phyloP scores from a whole-genome alignment of 1,140 invertebrate species.

The Parapsyche elsis region DNA sequence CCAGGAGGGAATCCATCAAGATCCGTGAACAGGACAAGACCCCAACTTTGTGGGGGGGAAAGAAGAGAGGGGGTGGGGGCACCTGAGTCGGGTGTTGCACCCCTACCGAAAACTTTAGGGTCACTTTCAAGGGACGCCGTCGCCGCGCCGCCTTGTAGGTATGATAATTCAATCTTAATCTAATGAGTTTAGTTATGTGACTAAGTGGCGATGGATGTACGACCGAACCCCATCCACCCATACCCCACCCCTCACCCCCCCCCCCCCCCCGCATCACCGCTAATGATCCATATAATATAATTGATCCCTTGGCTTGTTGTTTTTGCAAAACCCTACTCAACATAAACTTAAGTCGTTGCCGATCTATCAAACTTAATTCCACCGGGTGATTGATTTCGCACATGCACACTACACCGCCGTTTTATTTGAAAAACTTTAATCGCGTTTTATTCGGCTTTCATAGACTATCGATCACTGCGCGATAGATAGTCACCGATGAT shows the following conservation, averaged over 20 bases:
- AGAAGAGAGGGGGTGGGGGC: background rate
- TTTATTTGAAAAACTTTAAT: too few relatives aligned
- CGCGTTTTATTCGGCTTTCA: too few relatives aligned
- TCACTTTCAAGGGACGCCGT: constrained; percentile 51
- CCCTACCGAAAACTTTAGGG: constrained; percentile 52
- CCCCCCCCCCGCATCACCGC: background rate
- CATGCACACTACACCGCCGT: background rate
- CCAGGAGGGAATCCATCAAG: constrained; percentile 13
- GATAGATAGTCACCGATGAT: too few relatives aligned
- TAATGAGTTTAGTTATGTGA: constrained; percentile 56
- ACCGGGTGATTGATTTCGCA: constrained; percentile 11
- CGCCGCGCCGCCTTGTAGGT: constrained; percentile 39
- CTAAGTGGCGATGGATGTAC: constrained; percentile 50
- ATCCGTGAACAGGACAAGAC: constrained; percentile 7
- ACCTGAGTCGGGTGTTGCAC: constrained; percentile 9
- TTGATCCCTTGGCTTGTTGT: constrained; percentile 32
- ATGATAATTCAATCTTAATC: constrained; percentile 57
- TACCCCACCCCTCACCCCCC: background rate
- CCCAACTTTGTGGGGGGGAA: background rate
- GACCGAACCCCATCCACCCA: background rate
- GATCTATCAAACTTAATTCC: constrained; percentile 32
- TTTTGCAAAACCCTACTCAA: constrained; percentile 28
- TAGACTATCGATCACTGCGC: too few relatives aligned
- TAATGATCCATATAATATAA: constrained; percentile 44
- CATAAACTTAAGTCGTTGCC: constrained; percentile 15